Evolutionary conservation across 2,888 invertebrate species (phyloP).

Genomic region (Chrysolina oricalcia): DNA sequence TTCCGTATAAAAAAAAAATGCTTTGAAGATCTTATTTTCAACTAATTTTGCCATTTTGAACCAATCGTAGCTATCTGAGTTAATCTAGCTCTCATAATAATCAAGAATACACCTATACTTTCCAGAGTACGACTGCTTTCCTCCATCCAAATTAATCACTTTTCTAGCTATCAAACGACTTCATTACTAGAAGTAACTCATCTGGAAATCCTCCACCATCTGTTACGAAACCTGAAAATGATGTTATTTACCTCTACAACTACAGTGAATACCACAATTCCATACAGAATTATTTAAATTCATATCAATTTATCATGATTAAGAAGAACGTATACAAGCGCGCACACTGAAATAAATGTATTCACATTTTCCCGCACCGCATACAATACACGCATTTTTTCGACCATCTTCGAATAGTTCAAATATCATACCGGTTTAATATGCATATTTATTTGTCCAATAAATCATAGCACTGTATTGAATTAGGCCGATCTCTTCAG

Average conservation of each 20-base stretch:
- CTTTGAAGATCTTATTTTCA: no score
- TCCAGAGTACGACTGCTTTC: no score
- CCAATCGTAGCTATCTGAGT: neutral
- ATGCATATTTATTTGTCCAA: neutral
- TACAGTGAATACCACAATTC: constrained; percentile 31
- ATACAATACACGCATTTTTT: constrained; percentile 23
- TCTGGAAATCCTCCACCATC: constrained; percentile 27
- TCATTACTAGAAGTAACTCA: constrained; percentile 25
- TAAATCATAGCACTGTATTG: neutral
- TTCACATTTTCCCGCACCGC: constrained; percentile 11
- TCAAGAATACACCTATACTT: neutral
- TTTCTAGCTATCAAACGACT: neutral
- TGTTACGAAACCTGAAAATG: constrained; percentile 30
- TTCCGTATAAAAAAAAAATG: no score
- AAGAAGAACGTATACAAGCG: constrained; percentile 31
- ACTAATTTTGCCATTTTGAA: no score
- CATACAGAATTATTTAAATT: constrained; percentile 40
- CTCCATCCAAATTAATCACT: neutral
- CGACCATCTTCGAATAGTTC: constrained; percentile 10
- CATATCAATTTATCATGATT: constrained; percentile 40
- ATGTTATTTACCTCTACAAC: constrained; percentile 34
- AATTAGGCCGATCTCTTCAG: neutral
- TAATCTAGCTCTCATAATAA: neutral
- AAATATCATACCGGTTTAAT: constrained; percentile 19
- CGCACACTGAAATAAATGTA: constrained; percentile 29